These are phyloP conservation scores for Leptinotarsa texana DNA, from an alignment of 1,140 invertebrate genomes.

Conservation along the genomic window DNA sequence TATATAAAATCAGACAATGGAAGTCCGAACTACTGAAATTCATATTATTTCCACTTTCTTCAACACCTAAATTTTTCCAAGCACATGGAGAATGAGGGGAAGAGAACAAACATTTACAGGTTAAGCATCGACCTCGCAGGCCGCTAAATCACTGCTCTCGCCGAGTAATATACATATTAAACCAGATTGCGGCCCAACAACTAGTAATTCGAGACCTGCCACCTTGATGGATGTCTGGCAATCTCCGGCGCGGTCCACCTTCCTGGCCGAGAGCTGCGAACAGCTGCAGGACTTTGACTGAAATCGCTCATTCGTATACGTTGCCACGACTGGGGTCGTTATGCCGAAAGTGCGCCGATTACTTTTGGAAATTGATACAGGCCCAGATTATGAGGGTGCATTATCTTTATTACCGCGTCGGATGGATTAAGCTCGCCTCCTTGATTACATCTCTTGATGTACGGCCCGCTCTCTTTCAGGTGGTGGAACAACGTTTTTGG, in stretches of 20 bases:
- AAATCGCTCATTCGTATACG: slow-evolving; percentile 19
- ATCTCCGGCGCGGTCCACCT: slow-evolving; percentile 20
- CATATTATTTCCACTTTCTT: neutral
- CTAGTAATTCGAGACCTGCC: slow-evolving; percentile 7
- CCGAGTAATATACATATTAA: slow-evolving; percentile 24
- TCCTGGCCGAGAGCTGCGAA: slow-evolving; percentile 13
- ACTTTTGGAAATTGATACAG: slow-evolving; percentile 18
- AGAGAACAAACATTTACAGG: slow-evolving; percentile 15
- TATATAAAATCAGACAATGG: no score
- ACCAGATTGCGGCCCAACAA: slow-evolving; percentile 13
- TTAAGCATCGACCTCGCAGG: slow-evolving; percentile 10
- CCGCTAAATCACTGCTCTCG: slow-evolving; percentile 16
- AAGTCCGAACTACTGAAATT: no score
- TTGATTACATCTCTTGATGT: neutral
- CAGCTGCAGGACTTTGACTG: slow-evolving; percentile 20
- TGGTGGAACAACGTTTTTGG: no score
- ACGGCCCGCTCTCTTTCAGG: neutral
- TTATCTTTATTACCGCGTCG: neutral
- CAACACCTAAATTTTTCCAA: neutral
- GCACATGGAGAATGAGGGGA: neutral
- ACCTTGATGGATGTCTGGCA: slow-evolving; percentile 18
- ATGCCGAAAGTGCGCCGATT: slow-evolving; percentile 9
- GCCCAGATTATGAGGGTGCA: neutral
- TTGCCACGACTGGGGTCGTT: neutral
- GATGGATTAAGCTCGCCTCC: neutral